Evolutionary conservation across 2,797 vertebrate species (phyloP), one percentile per base, ranked within the genome.

Genomic region (Mormyrops boulengeri): DNA sequence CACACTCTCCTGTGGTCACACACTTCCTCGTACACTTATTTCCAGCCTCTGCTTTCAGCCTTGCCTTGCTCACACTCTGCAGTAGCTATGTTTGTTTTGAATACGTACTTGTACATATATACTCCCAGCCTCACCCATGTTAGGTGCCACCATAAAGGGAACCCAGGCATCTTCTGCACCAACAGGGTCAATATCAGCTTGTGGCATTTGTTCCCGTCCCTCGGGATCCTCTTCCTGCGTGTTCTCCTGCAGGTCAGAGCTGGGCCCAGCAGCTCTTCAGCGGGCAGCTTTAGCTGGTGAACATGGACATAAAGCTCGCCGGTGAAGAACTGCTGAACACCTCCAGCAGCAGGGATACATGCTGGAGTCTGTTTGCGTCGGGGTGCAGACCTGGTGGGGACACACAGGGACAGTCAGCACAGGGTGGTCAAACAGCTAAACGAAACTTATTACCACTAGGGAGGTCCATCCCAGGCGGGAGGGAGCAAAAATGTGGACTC

Each of bases 241-340:
- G 53, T 93, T 92, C 90, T 93, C 85, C 89, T 90, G 92, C 93
- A 95, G 90, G 95, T 93, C 93, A 94, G 95, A 93, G 97, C 98
- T 96, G 97, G 97, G 96, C 97, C 97, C 97, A 98, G 97, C 98
- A 99, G 98, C 99, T 99, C 98, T 99, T 99, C 98, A 99, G 98
- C 98, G 99, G 98, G 98, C 98, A 99, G 98, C 98, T 99, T 99
- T 99, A 99, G 98, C 96, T 96, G 97, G 93, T 95, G 95, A 94
- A 97, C 94, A 97, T 94, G 95, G 97, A 99, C 98, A 97, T 99
- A 99, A 99, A 99, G 98, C 98, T 98, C 97, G 98, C 98, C 98
- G 98, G 98, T 98, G 98, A 99, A 99, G 98, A 99, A 99, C 98
- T 97, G 97, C 97, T 96, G 97, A 97, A 93, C 97, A 97, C 95